Percentiles rank a stretch among this genome's conserved stretches.
Conservation (phyloP, 1,140 invertebrate species). For the Pectinophora gossypiella region DNA sequence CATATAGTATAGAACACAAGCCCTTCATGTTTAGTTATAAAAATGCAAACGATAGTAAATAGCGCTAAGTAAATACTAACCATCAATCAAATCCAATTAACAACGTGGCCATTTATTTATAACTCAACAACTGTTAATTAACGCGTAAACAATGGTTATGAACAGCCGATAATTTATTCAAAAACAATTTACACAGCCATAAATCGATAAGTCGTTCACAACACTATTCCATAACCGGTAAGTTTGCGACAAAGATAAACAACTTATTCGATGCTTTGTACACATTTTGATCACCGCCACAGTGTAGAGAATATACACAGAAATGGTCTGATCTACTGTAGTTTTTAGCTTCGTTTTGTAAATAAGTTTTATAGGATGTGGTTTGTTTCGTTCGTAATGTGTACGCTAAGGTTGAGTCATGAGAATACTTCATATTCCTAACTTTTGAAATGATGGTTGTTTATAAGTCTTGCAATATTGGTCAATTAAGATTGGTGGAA, state of each 20-base stretch:
- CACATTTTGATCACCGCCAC: not conserved
- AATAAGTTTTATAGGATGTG: not conserved
- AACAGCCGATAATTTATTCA: conserved; percentile 54
- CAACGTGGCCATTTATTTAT: no score
- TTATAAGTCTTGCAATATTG: not conserved
- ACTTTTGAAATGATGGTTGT: not conserved
- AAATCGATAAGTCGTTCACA: conserved; percentile 44
- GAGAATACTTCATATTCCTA: not conserved
- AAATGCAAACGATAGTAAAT: no score
- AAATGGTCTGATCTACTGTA: not conserved
- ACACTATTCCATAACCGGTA: conserved; percentile 18
- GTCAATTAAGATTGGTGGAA: not conserved
- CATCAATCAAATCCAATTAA: no score
- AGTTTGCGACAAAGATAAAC: conserved; percentile 31
- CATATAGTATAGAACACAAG: no score
- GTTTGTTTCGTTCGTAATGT: not conserved
- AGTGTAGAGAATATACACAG: not conserved
- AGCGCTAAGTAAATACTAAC: no score
- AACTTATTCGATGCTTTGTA: not conserved
- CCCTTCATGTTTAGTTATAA: no score
- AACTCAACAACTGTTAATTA: conserved; percentile 5
- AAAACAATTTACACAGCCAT: conserved; percentile 42
- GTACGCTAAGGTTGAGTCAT: not conserved
- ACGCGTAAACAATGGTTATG: conserved; percentile 22
- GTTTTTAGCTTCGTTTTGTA: not conserved